Conservation (phyloP, 2,888 invertebrate species). For the Frankliniella fusca region DNA sequence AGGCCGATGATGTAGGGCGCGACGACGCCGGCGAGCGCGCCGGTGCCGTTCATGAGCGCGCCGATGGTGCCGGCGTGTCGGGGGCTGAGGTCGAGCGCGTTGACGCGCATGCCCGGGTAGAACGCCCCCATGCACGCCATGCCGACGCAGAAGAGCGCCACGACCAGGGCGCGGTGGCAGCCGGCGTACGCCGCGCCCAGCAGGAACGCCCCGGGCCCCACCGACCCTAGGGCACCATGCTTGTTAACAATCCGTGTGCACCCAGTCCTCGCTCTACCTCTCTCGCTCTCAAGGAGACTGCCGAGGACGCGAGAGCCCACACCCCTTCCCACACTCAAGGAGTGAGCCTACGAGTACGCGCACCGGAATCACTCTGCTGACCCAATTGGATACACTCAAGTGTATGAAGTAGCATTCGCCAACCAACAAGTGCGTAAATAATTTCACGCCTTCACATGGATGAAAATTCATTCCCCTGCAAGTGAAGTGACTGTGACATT, state of each 20-base stretch:
- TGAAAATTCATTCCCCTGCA: not conserved
- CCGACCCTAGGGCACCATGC: constrained; percentile 54
- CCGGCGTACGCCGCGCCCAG: constrained; percentile 61
- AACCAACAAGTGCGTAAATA: too few relatives aligned
- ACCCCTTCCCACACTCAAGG: too few relatives aligned
- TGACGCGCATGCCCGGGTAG: constrained; percentile 66
- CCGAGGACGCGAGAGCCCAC: too few relatives aligned
- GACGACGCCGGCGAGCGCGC: constrained; percentile 57
- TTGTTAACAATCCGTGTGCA: too few relatives aligned
- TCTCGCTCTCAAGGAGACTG: too few relatives aligned
- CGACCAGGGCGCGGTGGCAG: constrained; percentile 48
- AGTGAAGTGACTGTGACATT: not conserved
- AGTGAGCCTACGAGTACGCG: too few relatives aligned
- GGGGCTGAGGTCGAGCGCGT: constrained; percentile 45
- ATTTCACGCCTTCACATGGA: too few relatives aligned
- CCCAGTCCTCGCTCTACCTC: too few relatives aligned
- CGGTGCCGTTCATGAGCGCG: constrained; percentile 56
- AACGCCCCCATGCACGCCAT: constrained; percentile 66
- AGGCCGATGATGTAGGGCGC: constrained; percentile 58
- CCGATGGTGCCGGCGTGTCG: not conserved
- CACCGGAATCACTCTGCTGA: too few relatives aligned
- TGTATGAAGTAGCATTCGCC: too few relatives aligned
- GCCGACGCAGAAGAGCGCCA: constrained; percentile 57
- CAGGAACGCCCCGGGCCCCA: constrained; percentile 59
- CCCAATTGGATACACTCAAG: too few relatives aligned